Percentiles rank a stretch among this genome's conserved stretches.
These are phyloP conservation scores for Aporophyla lueneburgensis DNA, from an alignment of 2,888 invertebrate species.

Conservation along the genomic window DNA sequence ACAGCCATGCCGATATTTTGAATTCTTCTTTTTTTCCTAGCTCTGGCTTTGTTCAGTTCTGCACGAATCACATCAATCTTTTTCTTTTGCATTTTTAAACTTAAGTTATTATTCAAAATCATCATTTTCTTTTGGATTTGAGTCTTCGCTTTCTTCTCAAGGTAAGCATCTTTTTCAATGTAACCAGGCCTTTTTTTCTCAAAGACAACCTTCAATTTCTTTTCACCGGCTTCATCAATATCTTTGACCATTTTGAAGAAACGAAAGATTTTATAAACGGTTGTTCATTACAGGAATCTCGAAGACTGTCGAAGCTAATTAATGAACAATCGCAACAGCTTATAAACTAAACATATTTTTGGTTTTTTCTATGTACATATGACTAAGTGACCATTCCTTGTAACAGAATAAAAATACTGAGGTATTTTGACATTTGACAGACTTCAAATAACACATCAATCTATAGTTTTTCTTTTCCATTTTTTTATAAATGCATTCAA, in stretches of 20 bases:
- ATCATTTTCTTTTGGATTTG: background rate
- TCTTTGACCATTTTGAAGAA: slow-evolving; percentile 44
- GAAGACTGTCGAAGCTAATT: background rate
- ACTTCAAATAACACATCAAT: background rate
- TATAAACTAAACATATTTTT: background rate
- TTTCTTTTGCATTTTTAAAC: background rate
- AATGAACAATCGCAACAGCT: slow-evolving; percentile 19
- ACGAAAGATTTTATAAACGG: slow-evolving; percentile 8
- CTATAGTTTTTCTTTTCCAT: background rate
- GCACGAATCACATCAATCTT: background rate
- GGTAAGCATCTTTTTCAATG: background rate
- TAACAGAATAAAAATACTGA: background rate
- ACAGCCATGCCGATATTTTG: slow-evolving; percentile 27
- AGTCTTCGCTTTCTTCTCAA: background rate
- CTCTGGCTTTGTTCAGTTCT: slow-evolving; percentile 7
- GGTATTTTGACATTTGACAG: background rate
- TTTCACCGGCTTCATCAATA: slow-evolving; percentile 31
- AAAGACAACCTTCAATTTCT: slow-evolving; percentile 63
- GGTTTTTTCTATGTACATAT: background rate
- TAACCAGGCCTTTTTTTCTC: slow-evolving; percentile 46
- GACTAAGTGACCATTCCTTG: background rate
- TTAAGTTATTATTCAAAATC: background rate
- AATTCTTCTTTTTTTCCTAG: slow-evolving; percentile 19
- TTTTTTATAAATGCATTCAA: background rate
- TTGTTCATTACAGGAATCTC: slow-evolving; percentile 19